Percentiles rank a stretch among this genome's conserved stretches.
phyloP scores from a whole-genome alignment of 2,113 vertebrate genomes.

The Rhabdornis inornatus region DNA sequence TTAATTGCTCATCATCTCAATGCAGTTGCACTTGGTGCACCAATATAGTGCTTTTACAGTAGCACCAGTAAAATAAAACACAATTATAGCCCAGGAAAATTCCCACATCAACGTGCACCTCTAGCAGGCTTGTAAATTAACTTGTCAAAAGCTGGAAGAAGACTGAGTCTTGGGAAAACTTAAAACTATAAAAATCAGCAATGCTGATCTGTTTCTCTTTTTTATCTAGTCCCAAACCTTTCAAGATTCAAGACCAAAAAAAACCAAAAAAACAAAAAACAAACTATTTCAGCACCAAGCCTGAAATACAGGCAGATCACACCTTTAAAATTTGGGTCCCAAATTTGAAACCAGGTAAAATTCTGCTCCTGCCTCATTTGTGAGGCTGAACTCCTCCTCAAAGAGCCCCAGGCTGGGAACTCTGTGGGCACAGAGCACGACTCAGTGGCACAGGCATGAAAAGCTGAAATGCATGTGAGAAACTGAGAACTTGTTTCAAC shows the following conservation, averaged over 20 bases:
- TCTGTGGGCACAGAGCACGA: neutral
- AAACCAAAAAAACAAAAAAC: neutral
- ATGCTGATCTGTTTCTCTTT: neutral
- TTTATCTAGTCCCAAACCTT: neutral
- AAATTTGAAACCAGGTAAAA: neutral
- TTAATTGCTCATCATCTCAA: constrained; percentile 33
- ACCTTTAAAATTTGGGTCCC: neutral
- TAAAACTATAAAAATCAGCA: neutral
- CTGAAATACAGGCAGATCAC: neutral
- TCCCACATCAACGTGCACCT: neutral
- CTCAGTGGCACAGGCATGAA: neutral
- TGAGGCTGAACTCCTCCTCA: neutral
- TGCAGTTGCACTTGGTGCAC: neutral
- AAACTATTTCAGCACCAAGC: neutral
- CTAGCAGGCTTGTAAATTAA: constrained; percentile 16
- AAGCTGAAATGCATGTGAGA: neutral
- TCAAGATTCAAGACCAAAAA: neutral
- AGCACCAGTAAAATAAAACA: neutral
- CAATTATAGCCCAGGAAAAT: neutral
- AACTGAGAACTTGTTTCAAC: neutral
- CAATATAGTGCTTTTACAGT: neutral
- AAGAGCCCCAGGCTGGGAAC: neutral
- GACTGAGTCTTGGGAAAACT: neutral
- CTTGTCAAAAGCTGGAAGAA: neutral
- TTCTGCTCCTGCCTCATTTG: neutral